Conservation (phyloP, 2,888 invertebrate genomes). For the Tetranychus truncatus region DNA sequence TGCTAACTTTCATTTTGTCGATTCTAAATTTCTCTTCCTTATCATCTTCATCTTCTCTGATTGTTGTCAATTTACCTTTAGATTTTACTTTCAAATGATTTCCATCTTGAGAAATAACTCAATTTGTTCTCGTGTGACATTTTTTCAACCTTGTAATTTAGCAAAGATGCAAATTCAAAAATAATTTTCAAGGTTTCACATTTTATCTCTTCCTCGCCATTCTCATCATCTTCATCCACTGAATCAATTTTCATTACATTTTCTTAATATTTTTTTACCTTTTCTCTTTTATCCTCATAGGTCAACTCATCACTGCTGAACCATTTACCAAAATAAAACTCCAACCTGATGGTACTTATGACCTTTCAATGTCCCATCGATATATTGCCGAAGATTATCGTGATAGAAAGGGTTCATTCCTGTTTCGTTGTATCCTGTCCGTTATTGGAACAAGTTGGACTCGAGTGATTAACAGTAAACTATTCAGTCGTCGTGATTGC, state of each 20-base stretch:
- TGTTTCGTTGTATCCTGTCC: conserved; percentile 26
- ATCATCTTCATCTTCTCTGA: background rate
- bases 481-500: conserved; percentile 27
- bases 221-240: no score
- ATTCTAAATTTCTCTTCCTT: background rate
- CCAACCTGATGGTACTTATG: conserved; percentile 25
- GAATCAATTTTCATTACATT: background rate
- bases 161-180: background rate
- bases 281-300: background rate
- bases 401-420: conserved; percentile 24
- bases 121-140: background rate
- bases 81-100: background rate
- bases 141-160: background rate
- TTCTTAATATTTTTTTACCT: background rate
- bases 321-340: conserved; percentile 24
- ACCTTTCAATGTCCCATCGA: conserved; percentile 24
- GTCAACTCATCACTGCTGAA: conserved; percentile 22
- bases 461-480: conserved; percentile 24
- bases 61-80: background rate
- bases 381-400: conserved; percentile 25
- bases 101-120: background rate
- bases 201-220: no score
- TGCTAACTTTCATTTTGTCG: background rate
- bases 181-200: no score
- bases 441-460: conserved; percentile 27